phyloP scores from a whole-genome alignment of 2,888 invertebrate genomes.

The Eristalis arbustorum region DNA sequence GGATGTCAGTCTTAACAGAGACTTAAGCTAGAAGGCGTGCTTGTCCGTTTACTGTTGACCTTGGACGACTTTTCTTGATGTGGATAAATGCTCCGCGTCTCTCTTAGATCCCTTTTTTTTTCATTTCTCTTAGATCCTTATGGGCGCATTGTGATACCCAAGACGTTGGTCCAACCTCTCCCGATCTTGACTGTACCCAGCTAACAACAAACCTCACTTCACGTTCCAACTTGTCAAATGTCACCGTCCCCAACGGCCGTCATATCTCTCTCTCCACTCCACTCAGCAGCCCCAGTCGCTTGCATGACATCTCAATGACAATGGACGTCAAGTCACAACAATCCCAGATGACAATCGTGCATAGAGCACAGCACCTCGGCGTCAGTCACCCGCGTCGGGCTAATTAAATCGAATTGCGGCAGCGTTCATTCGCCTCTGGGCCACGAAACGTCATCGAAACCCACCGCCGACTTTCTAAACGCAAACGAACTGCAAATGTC shows the following conservation, averaged over 20 bases:
- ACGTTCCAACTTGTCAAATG: too few relatives aligned
- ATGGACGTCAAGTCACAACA: slow-evolving; percentile 8
- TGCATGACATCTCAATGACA: slow-evolving; percentile 10
- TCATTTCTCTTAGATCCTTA: too few relatives aligned
- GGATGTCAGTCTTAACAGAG: too few relatives aligned
- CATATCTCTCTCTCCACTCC: background rate
- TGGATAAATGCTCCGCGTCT: too few relatives aligned
- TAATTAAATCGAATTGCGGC: background rate
- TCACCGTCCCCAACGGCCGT: background rate
- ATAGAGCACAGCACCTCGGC: background rate
- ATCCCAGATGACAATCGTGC: slow-evolving; percentile 5
- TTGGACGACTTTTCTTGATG: too few relatives aligned
- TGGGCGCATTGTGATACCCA: too few relatives aligned
- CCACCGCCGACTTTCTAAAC: slow-evolving; percentile 29
- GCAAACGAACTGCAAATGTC: background rate
- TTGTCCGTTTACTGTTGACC: too few relatives aligned
- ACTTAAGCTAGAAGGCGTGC: too few relatives aligned
- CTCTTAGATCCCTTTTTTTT: too few relatives aligned
- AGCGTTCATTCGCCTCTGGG: background rate
- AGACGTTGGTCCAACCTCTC: too few relatives aligned
- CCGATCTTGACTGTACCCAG: too few relatives aligned
- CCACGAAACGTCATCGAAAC: background rate
- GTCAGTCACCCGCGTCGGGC: background rate
- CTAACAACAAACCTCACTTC: too few relatives aligned
- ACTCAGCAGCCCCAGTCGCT: background rate